Conservation (phyloP, 2,797 vertebrate species). For the Sebastes melanostomus region DNA sequence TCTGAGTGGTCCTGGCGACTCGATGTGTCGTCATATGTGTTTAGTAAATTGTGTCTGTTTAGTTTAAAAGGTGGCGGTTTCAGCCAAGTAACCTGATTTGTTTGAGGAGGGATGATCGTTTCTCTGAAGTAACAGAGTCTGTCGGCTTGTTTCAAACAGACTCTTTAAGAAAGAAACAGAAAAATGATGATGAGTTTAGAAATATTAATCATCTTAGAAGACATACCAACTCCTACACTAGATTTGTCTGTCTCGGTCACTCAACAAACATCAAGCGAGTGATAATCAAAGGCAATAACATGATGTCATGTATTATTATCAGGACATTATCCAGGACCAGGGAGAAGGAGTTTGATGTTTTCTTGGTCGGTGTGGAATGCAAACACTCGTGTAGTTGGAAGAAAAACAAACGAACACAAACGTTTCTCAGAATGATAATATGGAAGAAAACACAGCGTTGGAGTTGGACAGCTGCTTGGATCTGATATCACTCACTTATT, state of each 20-base stretch:
- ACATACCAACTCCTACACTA: not conserved
- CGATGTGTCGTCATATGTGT: conserved; percentile 35
- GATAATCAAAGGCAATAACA: not conserved
- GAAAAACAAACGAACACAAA: conserved; percentile 18
- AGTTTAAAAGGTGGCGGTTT: conserved; percentile 12
- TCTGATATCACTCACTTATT: not conserved
- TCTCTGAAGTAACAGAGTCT: conserved; percentile 2
- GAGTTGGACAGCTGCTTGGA: conserved; percentile 17
- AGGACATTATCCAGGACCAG: conserved; percentile 35
- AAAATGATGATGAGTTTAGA: not conserved
- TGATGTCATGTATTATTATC: conserved; percentile 38
- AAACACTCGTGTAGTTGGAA: conserved; percentile 19
- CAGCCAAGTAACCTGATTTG: conserved; percentile 30
- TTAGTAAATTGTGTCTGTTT: conserved; percentile 42
- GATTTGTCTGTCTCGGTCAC: not conserved
- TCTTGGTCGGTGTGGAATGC: conserved; percentile 22
- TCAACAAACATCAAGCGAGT: not conserved
- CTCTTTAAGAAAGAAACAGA: not conserved
- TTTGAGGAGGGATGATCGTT: conserved; percentile 29
- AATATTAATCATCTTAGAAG: not conserved
- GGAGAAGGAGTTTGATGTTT: conserved; percentile 7
- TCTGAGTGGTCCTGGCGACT: not conserved
- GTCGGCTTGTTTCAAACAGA: not conserved
- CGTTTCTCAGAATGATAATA: conserved; percentile 14
- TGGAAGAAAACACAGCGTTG: not conserved